These are phyloP conservation scores for Caprella mutica DNA, from an alignment of 2,888 invertebrate genomes.

Conservation along the genomic window DNA sequence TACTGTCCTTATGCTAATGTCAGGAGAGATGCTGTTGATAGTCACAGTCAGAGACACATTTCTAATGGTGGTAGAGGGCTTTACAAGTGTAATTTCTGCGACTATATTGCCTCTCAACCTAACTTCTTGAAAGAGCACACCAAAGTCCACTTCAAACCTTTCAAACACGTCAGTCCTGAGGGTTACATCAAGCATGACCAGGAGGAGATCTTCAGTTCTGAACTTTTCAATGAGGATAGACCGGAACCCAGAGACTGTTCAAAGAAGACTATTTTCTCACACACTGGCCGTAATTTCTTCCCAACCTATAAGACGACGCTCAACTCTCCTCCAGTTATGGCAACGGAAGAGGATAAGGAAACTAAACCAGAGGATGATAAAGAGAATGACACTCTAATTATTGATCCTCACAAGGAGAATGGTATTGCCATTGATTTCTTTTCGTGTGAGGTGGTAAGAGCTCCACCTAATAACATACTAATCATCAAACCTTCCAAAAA, in stretches of 20 bases:
- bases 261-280: constrained; percentile 20
- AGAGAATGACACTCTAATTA: neutral
- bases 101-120: constrained; percentile 62
- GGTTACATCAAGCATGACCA: constrained; percentile 31
- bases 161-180: constrained; percentile 33
- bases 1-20: constrained; percentile 69
- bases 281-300: constrained; percentile 12
- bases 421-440: constrained; percentile 24
- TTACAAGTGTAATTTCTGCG: constrained; percentile 67
- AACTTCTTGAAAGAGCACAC: constrained; percentile 66
- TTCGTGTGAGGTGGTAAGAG: constrained; percentile 31
- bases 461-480: constrained; percentile 27
- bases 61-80: constrained; percentile 41
- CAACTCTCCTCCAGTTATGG: neutral
- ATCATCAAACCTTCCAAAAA: constrained; percentile 21
- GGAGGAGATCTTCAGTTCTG: constrained; percentile 23
- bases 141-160: constrained; percentile 55
- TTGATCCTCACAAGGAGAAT: constrained; percentile 15
- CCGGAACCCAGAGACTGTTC: constrained; percentile 6
- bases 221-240: neutral
- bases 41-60: constrained; percentile 60
- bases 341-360: neutral
- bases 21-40: constrained; percentile 58
- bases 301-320: neutral
- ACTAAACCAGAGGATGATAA: neutral